Conservation (phyloP, 2,113 vertebrate genomes). For the Tringa solitaria region DNA sequence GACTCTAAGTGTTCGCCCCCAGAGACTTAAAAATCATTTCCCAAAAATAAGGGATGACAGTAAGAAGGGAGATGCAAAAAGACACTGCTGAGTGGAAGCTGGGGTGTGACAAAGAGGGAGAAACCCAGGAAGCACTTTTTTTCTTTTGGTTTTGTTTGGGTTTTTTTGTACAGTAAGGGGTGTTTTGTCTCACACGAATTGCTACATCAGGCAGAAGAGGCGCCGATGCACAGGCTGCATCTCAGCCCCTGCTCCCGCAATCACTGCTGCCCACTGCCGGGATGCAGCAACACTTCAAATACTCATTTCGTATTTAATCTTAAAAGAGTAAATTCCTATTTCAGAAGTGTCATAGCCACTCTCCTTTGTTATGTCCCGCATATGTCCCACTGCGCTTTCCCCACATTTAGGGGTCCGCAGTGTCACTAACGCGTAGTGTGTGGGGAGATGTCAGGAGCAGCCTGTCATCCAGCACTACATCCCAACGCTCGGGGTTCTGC, state of each 20-base stretch:
- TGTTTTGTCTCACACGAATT: background rate
- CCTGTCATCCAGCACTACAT: background rate
- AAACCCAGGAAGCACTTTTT: background rate
- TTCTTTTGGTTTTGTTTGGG: background rate
- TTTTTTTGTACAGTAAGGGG: background rate
- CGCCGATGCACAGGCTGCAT: background rate
- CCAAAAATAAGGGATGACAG: background rate
- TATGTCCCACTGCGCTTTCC: no score
- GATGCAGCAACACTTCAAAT: background rate
- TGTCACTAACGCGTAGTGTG: fast-evolving
- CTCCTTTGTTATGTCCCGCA: background rate
- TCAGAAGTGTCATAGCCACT: fast-evolving
- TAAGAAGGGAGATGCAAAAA: background rate
- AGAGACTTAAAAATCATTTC: background rate
- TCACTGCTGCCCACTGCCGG: no score
- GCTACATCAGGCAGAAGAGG: background rate
- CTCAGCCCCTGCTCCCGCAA: background rate
- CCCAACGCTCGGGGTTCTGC: fast-evolving
- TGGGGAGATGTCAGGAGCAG: background rate
- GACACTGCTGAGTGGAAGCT: background rate
- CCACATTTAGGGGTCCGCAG: fast-evolving
- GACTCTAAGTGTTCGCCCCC: background rate
- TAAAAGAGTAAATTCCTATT: background rate
- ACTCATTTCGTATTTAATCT: background rate
- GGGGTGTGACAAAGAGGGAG: background rate